A percentile compares a stretch with the other conserved stretches of the same genome.
phyloP scores from a whole-genome alignment of 2,113 vertebrate species.

The Rhadina sibilatrix region DNA sequence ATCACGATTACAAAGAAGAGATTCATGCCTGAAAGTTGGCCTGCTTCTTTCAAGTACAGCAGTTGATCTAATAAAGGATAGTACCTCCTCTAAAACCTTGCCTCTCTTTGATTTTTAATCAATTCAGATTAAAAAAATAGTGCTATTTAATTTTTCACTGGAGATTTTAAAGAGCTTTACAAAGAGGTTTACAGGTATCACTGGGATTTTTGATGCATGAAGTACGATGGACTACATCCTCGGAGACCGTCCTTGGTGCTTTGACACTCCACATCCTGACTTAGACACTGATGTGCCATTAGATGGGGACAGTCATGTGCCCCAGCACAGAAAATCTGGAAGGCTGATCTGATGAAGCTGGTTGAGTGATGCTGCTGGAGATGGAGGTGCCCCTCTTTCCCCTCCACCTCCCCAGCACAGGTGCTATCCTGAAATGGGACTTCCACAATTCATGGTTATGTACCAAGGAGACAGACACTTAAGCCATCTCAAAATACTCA shows the following conservation, averaged over 20 bases:
- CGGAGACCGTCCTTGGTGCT: background rate
- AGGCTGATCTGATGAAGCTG: background rate
- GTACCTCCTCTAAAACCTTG: background rate
- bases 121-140: background rate
- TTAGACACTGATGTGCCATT: background rate
- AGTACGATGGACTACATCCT: background rate
- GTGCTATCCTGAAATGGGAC: background rate
- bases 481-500: background rate
- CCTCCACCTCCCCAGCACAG: rapidly evolving
- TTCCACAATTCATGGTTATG: background rate
- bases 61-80: background rate
- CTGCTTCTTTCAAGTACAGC: background rate
- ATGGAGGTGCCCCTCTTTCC: background rate
- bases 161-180: background rate
- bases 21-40: background rate
- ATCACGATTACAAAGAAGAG: background rate
- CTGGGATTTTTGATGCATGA: background rate
- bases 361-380: background rate
- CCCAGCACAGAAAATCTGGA: background rate
- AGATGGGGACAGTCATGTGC: background rate
- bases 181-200: background rate
- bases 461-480: background rate
- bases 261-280: background rate
- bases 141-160: background rate
- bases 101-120: background rate